Evolutionary conservation across 2,888 invertebrate species (phyloP).

Genomic region (Callimorpha dominula): DNA sequence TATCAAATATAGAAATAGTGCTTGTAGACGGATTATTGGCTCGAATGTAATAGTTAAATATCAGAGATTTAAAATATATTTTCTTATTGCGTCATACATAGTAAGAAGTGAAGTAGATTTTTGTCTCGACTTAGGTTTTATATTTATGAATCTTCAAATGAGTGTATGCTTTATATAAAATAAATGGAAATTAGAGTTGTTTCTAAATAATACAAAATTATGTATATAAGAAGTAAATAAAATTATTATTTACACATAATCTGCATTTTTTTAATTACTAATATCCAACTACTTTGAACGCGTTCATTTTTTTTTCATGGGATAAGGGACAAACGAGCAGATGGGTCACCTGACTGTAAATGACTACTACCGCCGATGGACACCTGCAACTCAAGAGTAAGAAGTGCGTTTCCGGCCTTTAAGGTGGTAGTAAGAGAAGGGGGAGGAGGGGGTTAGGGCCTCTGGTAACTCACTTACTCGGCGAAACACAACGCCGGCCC

Average conservation of each 20-base stretch:
- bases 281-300: too few relatives aligned
- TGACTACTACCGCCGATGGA: too few relatives aligned
- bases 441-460: too few relatives aligned
- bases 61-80: slow-evolving; percentile 15
- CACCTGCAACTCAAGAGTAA: too few relatives aligned
- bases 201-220: slow-evolving; percentile 57
- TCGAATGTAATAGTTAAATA: neutral
- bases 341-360: too few relatives aligned
- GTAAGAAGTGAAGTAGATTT: slow-evolving; percentile 45
- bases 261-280: slow-evolving; percentile 17
- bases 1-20: slow-evolving; percentile 37
- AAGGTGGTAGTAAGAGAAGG: too few relatives aligned
- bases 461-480: too few relatives aligned
- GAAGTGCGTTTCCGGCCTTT: too few relatives aligned
- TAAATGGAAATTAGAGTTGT: slow-evolving; percentile 48
- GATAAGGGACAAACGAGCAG: too few relatives aligned
- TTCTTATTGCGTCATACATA: slow-evolving; percentile 26
- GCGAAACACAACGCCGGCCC: too few relatives aligned
- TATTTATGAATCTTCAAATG: slow-evolving; percentile 38
- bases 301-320: too few relatives aligned
- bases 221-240: slow-evolving; percentile 64
- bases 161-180: slow-evolving; percentile 47
- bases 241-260: slow-evolving; percentile 61
- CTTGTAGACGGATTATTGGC: slow-evolving; percentile 14
- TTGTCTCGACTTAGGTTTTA: slow-evolving; percentile 42